phyloP scores from a whole-genome alignment of 2,797 vertebrate genomes.

The Pagetopsis macropterus region DNA sequence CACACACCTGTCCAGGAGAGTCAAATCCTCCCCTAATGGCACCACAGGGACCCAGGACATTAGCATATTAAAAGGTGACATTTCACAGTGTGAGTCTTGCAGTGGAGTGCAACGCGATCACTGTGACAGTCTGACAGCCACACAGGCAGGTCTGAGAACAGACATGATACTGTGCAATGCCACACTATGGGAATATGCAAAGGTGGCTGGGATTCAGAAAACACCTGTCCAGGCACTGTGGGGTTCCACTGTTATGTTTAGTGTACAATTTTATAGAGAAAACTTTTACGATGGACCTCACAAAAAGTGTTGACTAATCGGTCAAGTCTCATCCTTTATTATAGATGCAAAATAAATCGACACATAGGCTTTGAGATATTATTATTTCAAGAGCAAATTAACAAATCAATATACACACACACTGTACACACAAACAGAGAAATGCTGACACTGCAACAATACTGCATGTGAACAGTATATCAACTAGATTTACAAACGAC shows the following conservation, averaged over 20 bases:
- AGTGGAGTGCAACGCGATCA: conserved; percentile 48
- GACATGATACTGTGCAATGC: conserved; percentile 30
- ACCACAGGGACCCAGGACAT: conserved; percentile 72
- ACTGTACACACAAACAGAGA: background rate
- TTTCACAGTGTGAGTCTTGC: conserved; percentile 68
- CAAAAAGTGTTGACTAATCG: background rate
- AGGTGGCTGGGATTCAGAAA: conserved; percentile 37
- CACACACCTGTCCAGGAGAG: conserved; percentile 68
- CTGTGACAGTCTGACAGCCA: conserved; percentile 70
- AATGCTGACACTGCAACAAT: background rate
- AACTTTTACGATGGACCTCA: conserved; percentile 5
- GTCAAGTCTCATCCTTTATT: background rate
- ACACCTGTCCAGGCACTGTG: conserved; percentile 38
- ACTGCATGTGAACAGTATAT: background rate
- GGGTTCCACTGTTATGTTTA: conserved; percentile 14
- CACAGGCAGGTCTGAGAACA: conserved; percentile 43
- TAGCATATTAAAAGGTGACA: conserved; percentile 88
- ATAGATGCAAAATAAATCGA: background rate
- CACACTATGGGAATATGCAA: conserved; percentile 34
- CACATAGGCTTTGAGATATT: background rate
- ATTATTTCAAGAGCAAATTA: background rate
- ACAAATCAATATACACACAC: conserved; percentile 15
- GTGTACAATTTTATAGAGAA: too few species aligned
- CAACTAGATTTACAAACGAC: background rate
- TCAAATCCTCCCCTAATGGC: conserved; percentile 72